A percentile compares a stretch with the other conserved stretches of the same genome.
These are phyloP conservation scores for Drosophila saltans DNA, from an alignment of 1,140 invertebrate species.

Conservation along the genomic window DNA sequence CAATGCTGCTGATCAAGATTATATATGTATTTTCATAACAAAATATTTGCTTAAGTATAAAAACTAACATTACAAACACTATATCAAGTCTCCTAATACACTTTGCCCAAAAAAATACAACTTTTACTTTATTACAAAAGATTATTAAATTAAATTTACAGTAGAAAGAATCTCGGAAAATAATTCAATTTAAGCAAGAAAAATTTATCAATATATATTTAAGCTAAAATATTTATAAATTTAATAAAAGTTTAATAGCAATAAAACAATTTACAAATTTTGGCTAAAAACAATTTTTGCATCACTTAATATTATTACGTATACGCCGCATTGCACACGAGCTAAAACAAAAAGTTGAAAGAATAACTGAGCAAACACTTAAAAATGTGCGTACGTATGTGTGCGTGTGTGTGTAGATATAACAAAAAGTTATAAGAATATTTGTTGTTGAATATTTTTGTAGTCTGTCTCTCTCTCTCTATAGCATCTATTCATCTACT, in stretches of 20 bases:
- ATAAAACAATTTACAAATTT: constrained; percentile 3
- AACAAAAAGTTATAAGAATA: constrained; percentile 49
- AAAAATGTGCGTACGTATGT: constrained; percentile 14
- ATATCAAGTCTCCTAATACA: too few relatives aligned
- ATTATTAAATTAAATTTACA: too few relatives aligned
- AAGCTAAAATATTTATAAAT: not conserved
- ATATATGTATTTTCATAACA: too few relatives aligned
- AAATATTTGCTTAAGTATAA: too few relatives aligned
- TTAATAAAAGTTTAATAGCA: not conserved
- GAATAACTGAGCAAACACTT: constrained; percentile 32
- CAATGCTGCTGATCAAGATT: too few relatives aligned
- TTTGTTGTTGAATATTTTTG: constrained; percentile 26
- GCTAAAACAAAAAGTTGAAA: not conserved
- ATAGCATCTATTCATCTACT: constrained; percentile 5
- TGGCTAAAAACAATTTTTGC: not conserved
- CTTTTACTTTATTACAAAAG: not conserved
- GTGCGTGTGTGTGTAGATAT: constrained; percentile 3
- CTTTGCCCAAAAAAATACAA: too few relatives aligned
- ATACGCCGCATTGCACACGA: constrained; percentile 33
- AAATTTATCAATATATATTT: too few relatives aligned
- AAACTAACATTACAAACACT: too few relatives aligned
- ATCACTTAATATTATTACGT: constrained; percentile 41
- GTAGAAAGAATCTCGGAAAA: too few relatives aligned
- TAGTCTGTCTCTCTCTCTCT: constrained; percentile 33
- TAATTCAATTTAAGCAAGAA: too few relatives aligned